Base-by-base conservation (phyloP, 2,888 invertebrate genomes). In the Hyposoter didymator region DNA sequence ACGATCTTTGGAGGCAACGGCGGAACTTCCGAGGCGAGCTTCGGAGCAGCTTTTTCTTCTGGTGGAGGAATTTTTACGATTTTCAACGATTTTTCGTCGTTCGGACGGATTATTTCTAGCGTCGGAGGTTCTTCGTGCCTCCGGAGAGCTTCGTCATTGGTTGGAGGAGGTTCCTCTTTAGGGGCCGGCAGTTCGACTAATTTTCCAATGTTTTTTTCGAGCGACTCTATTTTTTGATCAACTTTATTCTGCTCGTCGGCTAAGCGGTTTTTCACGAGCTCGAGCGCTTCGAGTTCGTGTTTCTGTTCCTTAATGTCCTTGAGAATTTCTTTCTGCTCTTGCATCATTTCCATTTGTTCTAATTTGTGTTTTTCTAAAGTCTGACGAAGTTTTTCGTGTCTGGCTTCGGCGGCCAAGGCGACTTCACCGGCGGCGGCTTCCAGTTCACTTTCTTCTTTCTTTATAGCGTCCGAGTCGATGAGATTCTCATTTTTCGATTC, bases 281-380 rank as follows among this genome's bases (percentile, higher is more conserved):
- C 92, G 6, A 95, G 88, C 88, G 95, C 95, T 85, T 95, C 92
- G 14, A 59, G 59, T 6, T 59, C 59, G 14, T 59, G 59, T 82
- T 95, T 95, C 6, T 95, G 95, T 87, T 95, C 95, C 80, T 95
- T 95, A 32, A 96, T 94, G 91, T 96, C 95, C 86, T 95, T 94
- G 67, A 96, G 91, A 83, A 96, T 94, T 90, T 96, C 95, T 88
- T 96, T 96, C 89, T 96, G 96, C 90, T 97, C 96, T 88, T 96
- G 95, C 47, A 97, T 94, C 85, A 97, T 93, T 91, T 96, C 95
- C 89, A 96, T 95, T 90, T 96, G 96, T 90, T 96, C 96, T 91
- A 96, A 95, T 82, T 96, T 96, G 87, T 97, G 96, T 90, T 96
- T 95, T 92, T 96, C 96, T 28, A 97, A 94, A 22, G 96, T 83